Percentiles rank a stretch among this genome's conserved stretches.
Conservation (phyloP, 2,113 vertebrate species). For the Himantopus leucocephalus region DNA sequence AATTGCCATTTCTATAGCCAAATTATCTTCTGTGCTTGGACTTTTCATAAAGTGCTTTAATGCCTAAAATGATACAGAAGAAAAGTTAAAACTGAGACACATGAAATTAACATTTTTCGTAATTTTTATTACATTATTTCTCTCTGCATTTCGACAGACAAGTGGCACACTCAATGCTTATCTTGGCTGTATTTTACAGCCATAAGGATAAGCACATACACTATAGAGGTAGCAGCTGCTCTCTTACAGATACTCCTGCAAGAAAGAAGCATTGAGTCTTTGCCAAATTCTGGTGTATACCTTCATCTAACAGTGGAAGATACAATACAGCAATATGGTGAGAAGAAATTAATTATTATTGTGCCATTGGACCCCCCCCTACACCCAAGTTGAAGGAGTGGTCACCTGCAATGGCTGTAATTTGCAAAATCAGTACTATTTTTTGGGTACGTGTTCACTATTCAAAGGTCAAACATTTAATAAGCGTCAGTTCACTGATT, state of each 20-base stretch:
- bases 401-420: neutral
- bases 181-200: neutral
- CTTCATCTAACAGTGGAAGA: neutral
- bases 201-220: neutral
- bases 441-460: neutral
- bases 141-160: neutral
- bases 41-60: slow-evolving; percentile 94
- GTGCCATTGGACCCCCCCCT: rapidly evolving
- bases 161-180: neutral
- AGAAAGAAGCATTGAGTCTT: neutral
- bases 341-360: neutral
- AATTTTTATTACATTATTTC: neutral
- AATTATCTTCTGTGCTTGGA: slow-evolving; percentile 85
- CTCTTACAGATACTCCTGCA: neutral
- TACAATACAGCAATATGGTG: neutral
- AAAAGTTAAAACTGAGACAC: neutral
- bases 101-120: neutral
- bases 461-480: neutral
- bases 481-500: neutral
- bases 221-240: neutral
- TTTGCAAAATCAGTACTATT: neutral
- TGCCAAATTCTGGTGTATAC: neutral
- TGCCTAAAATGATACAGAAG: slow-evolving; percentile 78
- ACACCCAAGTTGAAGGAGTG: neutral
- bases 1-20: slow-evolving; percentile 95